A percentile compares a stretch with the other conserved stretches of the same genome.
Evolutionary conservation across 2,888 invertebrate species (phyloP).

Genomic region (Phlogophora meticulosa): DNA sequence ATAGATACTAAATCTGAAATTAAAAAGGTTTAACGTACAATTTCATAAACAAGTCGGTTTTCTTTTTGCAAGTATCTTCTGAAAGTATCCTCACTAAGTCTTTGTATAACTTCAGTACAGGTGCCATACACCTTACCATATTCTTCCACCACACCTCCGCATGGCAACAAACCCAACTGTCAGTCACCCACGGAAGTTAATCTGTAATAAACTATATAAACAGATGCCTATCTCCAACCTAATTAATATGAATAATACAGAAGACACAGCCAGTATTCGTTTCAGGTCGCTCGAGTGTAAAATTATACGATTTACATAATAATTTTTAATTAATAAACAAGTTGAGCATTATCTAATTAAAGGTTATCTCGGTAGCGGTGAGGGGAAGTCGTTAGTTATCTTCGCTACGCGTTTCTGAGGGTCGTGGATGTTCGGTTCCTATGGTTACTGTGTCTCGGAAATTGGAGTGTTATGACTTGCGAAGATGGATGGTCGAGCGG

Average conservation of each 20-base stretch:
- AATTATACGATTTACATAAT: slow-evolving; percentile 74
- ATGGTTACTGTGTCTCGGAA: slow-evolving; percentile 28
- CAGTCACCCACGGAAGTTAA: slow-evolving; percentile 39
- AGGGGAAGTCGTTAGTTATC: slow-evolving; percentile 63
- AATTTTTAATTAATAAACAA: slow-evolving; percentile 73
- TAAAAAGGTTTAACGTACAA: too few species aligned
- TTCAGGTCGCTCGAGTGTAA: slow-evolving; percentile 66
- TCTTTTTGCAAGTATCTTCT: background rate
- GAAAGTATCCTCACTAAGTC: background rate
- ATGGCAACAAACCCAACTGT: slow-evolving; percentile 31
- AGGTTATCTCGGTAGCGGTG: slow-evolving; percentile 45
- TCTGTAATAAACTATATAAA: slow-evolving; percentile 53
- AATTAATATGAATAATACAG: slow-evolving; percentile 60
- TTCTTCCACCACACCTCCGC: background rate
- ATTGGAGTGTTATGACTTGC: slow-evolving; percentile 13
- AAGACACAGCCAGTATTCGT: slow-evolving; percentile 44
- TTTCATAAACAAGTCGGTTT: background rate
- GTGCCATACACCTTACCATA: slow-evolving; percentile 16
- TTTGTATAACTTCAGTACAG: background rate
- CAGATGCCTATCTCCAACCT: slow-evolving; percentile 56
- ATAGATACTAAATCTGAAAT: too few species aligned
- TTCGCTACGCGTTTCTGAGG: slow-evolving; percentile 39
- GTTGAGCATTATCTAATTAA: slow-evolving; percentile 71
- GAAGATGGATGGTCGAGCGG: background rate
- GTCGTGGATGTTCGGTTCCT: slow-evolving; percentile 19